Percentiles rank a stretch among this genome's conserved stretches.
Evolutionary conservation across 2,888 invertebrate genomes (phyloP).

Genomic region (Dynastes tityus): DNA sequence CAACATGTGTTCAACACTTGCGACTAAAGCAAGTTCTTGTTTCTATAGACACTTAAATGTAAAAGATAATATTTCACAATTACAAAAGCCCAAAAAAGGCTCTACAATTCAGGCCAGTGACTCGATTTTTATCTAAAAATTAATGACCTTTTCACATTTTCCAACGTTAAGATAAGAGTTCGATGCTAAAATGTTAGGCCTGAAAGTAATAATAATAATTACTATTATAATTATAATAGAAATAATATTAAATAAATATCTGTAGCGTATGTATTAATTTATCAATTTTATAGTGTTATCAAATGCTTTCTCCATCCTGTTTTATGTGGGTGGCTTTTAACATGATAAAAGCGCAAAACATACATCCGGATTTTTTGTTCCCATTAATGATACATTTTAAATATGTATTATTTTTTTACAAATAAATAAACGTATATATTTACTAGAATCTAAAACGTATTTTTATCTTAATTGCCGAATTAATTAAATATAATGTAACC

Average conservation of each 20-base stretch:
- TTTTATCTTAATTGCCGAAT: too few species aligned
- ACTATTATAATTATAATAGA: conserved; percentile 25
- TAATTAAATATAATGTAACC: too few species aligned
- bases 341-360: conserved; percentile 38
- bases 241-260: conserved; percentile 32
- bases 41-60: conserved; percentile 28
- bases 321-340: conserved; percentile 58
- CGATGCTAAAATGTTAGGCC: neutral
- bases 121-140: conserved; percentile 51
- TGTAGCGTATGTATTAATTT: conserved; percentile 54
- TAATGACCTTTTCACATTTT: conserved; percentile 55
- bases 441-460: too few species aligned
- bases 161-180: conserved; percentile 20
- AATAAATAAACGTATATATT: too few species aligned
- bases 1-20: conserved; percentile 62
- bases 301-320: conserved; percentile 63
- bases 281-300: conserved; percentile 63
- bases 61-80: conserved; percentile 39
- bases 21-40: conserved; percentile 31
- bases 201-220: neutral
- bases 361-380: conserved; percentile 60
- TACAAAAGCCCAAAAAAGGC: neutral
- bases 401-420: neutral
- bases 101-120: conserved; percentile 54
- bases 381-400: conserved; percentile 18